Conservation (phyloP, 2,797 vertebrate species). For the Trachurus trachurus region DNA sequence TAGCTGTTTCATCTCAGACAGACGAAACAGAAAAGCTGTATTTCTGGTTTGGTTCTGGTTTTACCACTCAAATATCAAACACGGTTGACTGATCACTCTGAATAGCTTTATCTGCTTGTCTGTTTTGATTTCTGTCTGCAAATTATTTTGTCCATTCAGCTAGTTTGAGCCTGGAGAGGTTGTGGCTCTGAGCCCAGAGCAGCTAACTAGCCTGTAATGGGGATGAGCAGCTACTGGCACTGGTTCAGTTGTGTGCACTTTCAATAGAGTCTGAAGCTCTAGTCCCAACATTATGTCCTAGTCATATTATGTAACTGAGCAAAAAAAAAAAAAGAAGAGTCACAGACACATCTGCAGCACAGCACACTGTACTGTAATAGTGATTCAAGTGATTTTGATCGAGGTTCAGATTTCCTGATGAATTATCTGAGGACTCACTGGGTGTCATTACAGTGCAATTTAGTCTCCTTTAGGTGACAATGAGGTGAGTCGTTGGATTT, state of each 20-base stretch:
- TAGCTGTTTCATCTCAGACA: background rate
- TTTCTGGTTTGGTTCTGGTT: constrained; percentile 32
- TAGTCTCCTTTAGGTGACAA: background rate
- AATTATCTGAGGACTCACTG: background rate
- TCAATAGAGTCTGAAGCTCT: constrained; percentile 16
- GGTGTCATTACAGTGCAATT: background rate
- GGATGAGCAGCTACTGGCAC: constrained; percentile 3
- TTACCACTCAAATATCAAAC: constrained; percentile 49
- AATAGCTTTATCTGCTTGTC: constrained; percentile 77
- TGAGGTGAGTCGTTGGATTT: background rate
- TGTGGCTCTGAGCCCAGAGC: constrained; percentile 58
- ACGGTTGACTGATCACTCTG: constrained; percentile 71
- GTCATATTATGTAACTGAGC: background rate
- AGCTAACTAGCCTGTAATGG: constrained; percentile 16
- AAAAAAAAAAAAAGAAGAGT: background rate
- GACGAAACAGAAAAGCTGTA: rapidly evolving
- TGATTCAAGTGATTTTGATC: background rate
- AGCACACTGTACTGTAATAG: background rate
- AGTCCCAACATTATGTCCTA: background rate
- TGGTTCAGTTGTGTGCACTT: background rate
- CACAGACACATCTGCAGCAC: background rate
- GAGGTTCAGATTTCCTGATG: background rate
- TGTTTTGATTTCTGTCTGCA: constrained; percentile 67
- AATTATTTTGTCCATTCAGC: constrained; percentile 64
- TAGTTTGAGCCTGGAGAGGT: constrained; percentile 18